phyloP scores from a whole-genome alignment of 1,140 invertebrate species.

The Aphaenogaster rudis region DNA sequence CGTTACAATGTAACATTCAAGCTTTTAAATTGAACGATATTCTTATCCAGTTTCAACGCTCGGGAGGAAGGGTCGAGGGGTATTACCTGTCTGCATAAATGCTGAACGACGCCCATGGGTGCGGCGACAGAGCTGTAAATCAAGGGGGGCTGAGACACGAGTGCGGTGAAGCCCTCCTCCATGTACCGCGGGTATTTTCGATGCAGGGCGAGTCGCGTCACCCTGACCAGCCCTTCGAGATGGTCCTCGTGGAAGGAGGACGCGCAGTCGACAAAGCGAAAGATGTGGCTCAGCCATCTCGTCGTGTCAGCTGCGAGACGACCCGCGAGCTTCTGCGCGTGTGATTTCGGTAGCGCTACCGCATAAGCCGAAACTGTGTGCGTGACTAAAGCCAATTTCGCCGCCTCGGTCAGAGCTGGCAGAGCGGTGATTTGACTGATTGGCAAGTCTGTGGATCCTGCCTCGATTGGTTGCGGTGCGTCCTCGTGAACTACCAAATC shows the following conservation, averaged over 20 bases:
- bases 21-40: background rate
- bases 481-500: slow-evolving; percentile 87
- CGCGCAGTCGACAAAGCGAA: slow-evolving; percentile 91
- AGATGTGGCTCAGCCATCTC: slow-evolving; percentile 93
- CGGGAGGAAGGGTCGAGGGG: background rate
- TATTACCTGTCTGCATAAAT: slow-evolving; percentile 91
- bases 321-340: slow-evolving; percentile 91
- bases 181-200: slow-evolving; percentile 93
- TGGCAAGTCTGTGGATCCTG: slow-evolving; percentile 78
- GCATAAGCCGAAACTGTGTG: slow-evolving; percentile 93
- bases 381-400: slow-evolving; percentile 90
- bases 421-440: slow-evolving; percentile 83
- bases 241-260: slow-evolving; percentile 93
- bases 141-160: slow-evolving; percentile 91
- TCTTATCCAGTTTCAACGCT: background rate
- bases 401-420: slow-evolving; percentile 88
- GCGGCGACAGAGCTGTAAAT: slow-evolving; percentile 94
- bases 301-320: slow-evolving; percentile 92
- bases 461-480: slow-evolving; percentile 80
- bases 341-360: slow-evolving; percentile 90
- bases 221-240: slow-evolving; percentile 91
- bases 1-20: background rate
- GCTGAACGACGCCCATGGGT: slow-evolving; percentile 91
- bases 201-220: slow-evolving; percentile 93
- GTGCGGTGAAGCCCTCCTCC: slow-evolving; percentile 93